phyloP scores from a whole-genome alignment of 2,113 vertebrate genomes.

The Panthera tigris region DNA sequence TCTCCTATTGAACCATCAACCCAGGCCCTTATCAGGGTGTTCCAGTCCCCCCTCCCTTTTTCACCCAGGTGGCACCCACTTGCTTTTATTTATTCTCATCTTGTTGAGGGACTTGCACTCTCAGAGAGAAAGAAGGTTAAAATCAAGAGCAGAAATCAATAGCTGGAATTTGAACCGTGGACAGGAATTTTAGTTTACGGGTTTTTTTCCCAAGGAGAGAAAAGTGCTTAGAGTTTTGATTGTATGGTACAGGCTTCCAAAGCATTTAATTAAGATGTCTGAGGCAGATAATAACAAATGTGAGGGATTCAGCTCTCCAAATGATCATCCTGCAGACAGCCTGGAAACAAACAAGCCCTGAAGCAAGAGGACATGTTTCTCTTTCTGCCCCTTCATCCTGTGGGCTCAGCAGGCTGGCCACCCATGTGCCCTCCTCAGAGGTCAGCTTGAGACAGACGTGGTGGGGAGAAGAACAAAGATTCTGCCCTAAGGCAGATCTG shows the following conservation, averaged over 20 bases:
- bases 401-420: background rate
- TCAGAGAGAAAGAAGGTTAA: constrained; percentile 51
- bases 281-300: constrained; percentile 62
- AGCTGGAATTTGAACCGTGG: background rate
- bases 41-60: background rate
- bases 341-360: background rate
- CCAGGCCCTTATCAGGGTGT: background rate
- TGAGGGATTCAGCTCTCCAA: background rate
- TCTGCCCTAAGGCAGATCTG: background rate
- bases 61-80: background rate
- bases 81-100: constrained; percentile 27
- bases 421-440: accelerated
- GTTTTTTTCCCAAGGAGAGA: constrained; percentile 18
- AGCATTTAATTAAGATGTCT: constrained; percentile 66
- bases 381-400: background rate
- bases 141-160: constrained; percentile 64
- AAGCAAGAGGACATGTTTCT: background rate
- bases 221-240: constrained; percentile 55
- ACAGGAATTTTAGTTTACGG: constrained; percentile 43
- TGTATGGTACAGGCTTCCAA: background rate
- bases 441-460: background rate
- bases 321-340: background rate
- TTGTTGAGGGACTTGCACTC: background rate
- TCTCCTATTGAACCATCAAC: constrained; percentile 10
- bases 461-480: background rate